Evolutionary conservation across 2,797 vertebrate genomes (phyloP).

Genomic region (Siniperca scherzeri): DNA sequence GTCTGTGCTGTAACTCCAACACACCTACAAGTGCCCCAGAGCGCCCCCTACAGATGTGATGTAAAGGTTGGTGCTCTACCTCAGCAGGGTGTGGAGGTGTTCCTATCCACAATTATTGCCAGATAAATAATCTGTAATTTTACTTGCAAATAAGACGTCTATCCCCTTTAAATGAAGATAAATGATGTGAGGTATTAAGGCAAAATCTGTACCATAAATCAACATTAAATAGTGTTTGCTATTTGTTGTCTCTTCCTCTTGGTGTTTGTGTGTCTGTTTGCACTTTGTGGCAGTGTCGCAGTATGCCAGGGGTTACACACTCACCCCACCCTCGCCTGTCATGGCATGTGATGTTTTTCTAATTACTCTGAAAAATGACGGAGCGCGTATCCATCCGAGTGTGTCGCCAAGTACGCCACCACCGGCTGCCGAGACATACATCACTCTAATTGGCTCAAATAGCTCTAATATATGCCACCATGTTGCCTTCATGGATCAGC

Average conservation of each 20-base stretch:
- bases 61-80: constrained; percentile 7
- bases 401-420: constrained; percentile 65
- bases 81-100: background rate
- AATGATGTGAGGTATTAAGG: constrained; percentile 58
- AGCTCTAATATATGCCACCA: constrained; percentile 80
- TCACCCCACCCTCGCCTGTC: constrained; percentile 45
- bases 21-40: constrained; percentile 38
- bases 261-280: constrained; percentile 44
- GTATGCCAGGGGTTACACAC: constrained; percentile 57
- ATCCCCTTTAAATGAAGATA: constrained; percentile 73
- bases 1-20: constrained; percentile 39
- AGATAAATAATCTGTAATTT: constrained; percentile 70
- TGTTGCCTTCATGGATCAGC: constrained; percentile 84
- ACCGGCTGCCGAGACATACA: constrained; percentile 70
- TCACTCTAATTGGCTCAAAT: constrained; percentile 85
- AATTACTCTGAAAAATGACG: constrained; percentile 84
- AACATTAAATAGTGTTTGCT: constrained; percentile 63
- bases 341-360: constrained; percentile 78
- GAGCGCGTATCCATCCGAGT: constrained; percentile 67
- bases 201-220: constrained; percentile 80
- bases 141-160: constrained; percentile 77
- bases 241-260: constrained; percentile 34
- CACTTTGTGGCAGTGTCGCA: constrained; percentile 33
- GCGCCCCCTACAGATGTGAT: constrained; percentile 35
- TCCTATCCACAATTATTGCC: constrained; percentile 36